Conservation (phyloP, 2,113 vertebrate genomes). For the Sylvilagus bachmani region DNA sequence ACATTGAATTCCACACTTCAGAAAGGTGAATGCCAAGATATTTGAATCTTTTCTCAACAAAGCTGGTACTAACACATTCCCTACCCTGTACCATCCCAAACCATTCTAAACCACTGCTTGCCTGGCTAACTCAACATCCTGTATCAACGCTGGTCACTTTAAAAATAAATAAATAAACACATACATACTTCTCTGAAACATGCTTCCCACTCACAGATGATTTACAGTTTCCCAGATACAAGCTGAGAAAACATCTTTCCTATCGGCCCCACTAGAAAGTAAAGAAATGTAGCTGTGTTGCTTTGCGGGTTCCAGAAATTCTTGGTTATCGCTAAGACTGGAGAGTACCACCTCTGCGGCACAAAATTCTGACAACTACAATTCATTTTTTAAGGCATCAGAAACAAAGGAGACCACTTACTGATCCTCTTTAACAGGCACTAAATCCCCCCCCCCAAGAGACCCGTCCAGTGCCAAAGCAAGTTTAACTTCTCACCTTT, state of each 20-base stretch:
- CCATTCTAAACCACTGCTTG: background rate
- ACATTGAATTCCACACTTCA: background rate
- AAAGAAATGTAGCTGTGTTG: background rate
- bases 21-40: conserved; percentile 10
- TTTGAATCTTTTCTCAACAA: background rate
- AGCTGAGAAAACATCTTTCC: conserved; percentile 37
- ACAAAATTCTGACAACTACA: conserved; percentile 50
- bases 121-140: background rate
- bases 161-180: conserved; percentile 17
- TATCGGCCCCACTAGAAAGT: conserved; percentile 3
- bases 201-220: background rate
- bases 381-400: conserved; percentile 12
- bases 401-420: background rate
- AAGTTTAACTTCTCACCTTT: conserved; percentile 31
- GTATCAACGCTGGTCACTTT: background rate
- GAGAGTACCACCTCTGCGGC: background rate
- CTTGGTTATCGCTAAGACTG: background rate
- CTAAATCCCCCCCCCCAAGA: conserved; percentile 13
- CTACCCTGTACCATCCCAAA: conserved; percentile 30
- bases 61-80: background rate
- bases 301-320: conserved; percentile 33
- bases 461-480: background rate
- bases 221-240: background rate
- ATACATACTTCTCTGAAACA: background rate
- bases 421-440: background rate